Percentiles rank a stretch among this genome's conserved stretches.
These are phyloP conservation scores for Hipposideros armiger DNA, from an alignment of 2,113 vertebrate species.

Conservation along the genomic window DNA sequence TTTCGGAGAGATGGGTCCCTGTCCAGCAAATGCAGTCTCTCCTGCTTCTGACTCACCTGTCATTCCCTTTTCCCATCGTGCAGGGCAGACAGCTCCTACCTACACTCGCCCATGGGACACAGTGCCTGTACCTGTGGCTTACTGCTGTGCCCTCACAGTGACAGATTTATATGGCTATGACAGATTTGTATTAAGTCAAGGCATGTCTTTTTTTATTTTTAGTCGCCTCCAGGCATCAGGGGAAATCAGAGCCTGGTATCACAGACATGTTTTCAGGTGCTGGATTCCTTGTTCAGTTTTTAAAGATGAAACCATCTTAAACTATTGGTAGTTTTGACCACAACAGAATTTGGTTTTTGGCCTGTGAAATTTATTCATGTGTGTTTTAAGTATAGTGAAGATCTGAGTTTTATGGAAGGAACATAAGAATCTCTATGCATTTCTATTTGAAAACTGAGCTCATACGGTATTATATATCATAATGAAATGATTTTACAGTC, in stretches of 20 bases:
- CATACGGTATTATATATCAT: neutral
- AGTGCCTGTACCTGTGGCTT: neutral
- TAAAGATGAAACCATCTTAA: constrained; percentile 12
- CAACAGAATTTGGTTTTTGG: neutral
- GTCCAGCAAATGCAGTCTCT: neutral
- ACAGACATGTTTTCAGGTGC: neutral
- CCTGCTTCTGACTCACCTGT: neutral
- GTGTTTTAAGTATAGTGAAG: neutral
- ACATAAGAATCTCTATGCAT: neutral
- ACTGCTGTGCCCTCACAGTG: neutral
- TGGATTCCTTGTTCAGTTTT: neutral
- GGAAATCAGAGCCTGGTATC: neutral
- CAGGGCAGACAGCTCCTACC: neutral
- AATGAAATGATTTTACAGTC: neutral
- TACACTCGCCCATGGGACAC: rapidly evolving
- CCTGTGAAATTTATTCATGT: neutral
- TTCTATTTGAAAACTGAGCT: constrained; percentile 44
- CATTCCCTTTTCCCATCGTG: neutral
- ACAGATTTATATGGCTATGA: neutral
- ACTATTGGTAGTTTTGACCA: neutral
- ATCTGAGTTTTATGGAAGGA: neutral
- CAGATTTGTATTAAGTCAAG: neutral
- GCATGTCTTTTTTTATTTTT: neutral
- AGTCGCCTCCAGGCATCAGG: neutral
- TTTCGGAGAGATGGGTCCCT: neutral